Conservation (phyloP, 2,888 invertebrate species). For the Pammene fasciana region DNA sequence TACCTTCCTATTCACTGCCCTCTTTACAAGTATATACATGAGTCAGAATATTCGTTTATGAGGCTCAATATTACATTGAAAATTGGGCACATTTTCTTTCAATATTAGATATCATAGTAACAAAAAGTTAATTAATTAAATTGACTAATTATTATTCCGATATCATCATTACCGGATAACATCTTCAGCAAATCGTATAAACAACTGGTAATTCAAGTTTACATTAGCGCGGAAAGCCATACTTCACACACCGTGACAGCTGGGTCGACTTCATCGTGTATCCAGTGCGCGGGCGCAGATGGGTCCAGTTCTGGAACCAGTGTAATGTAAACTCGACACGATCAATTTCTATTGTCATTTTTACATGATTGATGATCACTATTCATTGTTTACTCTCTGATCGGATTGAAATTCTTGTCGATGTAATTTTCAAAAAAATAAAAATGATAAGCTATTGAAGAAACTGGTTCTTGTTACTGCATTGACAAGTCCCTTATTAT, state of each 20-base stretch:
- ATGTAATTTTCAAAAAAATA: too few species aligned
- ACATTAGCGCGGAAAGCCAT: constrained; percentile 23
- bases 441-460: too few species aligned
- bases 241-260: constrained; percentile 42
- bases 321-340: not conserved
- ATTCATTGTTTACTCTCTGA: too few species aligned
- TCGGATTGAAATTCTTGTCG: too few species aligned
- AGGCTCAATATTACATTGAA: too few species aligned
- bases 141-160: not conserved
- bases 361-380: not conserved
- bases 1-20: too few species aligned
- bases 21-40: too few species aligned
- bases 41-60: too few species aligned
- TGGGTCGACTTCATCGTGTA: constrained; percentile 38
- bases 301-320: not conserved
- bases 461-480: too few species aligned
- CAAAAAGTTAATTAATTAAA: constrained; percentile 6
- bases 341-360: not conserved
- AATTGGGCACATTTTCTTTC: too few species aligned
- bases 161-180: constrained; percentile 18
- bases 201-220: constrained; percentile 24
- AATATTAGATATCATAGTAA: too few species aligned
- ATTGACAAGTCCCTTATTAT: too few species aligned
- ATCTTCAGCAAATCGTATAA: constrained; percentile 14
- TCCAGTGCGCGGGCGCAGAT: not conserved